phyloP scores from a whole-genome alignment of 2,797 vertebrate species.

The Falco rusticolus region DNA sequence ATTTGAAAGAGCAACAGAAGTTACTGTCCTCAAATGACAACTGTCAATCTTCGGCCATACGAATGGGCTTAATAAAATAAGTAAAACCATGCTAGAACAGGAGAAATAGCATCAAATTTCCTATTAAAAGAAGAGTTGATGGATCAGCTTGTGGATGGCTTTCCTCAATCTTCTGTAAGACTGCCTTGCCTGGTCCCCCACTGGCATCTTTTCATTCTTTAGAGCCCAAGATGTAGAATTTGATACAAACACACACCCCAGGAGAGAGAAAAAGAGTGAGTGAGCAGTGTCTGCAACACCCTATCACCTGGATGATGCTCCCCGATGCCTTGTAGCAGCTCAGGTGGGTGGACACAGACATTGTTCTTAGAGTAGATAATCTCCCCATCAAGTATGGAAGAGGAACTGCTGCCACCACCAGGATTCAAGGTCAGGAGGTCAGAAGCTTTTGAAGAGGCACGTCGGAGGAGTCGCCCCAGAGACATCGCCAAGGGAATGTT shows the following conservation, averaged over 20 bases:
- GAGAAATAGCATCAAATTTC: background rate
- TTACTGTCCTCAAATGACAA: background rate
- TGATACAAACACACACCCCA: background rate
- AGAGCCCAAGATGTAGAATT: background rate
- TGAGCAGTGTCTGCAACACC: background rate
- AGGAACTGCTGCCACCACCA: conserved; percentile 74
- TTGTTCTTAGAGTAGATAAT: conserved; percentile 99
- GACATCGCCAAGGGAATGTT: conserved; percentile 88
- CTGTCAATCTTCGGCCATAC: background rate
- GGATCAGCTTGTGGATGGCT: background rate
- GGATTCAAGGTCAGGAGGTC: conserved; percentile 94
- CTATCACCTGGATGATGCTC: conserved; percentile 94
- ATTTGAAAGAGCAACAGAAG: background rate
- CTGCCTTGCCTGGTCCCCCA: background rate
- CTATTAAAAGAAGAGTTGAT: background rate
- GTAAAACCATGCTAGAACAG: background rate
- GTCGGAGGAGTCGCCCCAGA: conserved; percentile 96
- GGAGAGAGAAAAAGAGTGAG: background rate
- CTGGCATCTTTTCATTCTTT: background rate
- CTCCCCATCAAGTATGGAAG: conserved; percentile 87
- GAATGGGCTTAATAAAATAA: background rate
- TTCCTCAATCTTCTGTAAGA: background rate
- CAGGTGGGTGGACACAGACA: conserved; percentile 93
- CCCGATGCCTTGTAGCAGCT: conserved; percentile 88
- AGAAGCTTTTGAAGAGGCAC: conserved; percentile 94